A percentile compares a stretch with the other conserved stretches of the same genome.
These are phyloP conservation scores for Lepidonotus clava DNA, from an alignment of 2,888 invertebrate genomes.

Conservation along the genomic window DNA sequence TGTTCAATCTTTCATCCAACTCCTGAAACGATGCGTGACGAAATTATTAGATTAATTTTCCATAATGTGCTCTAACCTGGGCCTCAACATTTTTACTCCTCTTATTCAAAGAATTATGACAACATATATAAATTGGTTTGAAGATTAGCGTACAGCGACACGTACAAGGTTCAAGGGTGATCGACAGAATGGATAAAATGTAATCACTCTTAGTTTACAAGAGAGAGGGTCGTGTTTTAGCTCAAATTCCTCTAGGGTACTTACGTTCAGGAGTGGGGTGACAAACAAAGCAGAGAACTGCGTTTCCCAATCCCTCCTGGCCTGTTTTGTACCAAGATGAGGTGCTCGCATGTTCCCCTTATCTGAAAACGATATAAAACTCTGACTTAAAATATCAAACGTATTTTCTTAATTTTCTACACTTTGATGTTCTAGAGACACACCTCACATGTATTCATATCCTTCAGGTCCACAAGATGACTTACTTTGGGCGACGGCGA, in stretches of 20 bases:
- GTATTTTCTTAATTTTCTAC: no score
- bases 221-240: no score
- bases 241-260: no score
- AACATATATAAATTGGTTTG: background rate
- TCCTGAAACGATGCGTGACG: conserved; percentile 57
- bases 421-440: no score
- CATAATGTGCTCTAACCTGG: background rate
- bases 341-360: background rate
- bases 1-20: conserved; percentile 58
- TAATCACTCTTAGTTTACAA: no score
- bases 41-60: background rate
- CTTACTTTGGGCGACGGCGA: background rate
- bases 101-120: no score
- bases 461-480: no score
- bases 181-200: no score
- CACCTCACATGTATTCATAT: no score
- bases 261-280: conserved; percentile 52
- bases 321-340: conserved; percentile 46
- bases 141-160: background rate
- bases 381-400: no score
- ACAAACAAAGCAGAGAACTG: conserved; percentile 45
- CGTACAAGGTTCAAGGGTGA: no score
- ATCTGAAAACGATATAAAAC: background rate
- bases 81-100: no score
- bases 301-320: conserved; percentile 53